A percentile compares a stretch with the other conserved stretches of the same genome.
Evolutionary conservation across 2,888 invertebrate genomes (phyloP).

Genomic region (Phasia obesa): DNA sequence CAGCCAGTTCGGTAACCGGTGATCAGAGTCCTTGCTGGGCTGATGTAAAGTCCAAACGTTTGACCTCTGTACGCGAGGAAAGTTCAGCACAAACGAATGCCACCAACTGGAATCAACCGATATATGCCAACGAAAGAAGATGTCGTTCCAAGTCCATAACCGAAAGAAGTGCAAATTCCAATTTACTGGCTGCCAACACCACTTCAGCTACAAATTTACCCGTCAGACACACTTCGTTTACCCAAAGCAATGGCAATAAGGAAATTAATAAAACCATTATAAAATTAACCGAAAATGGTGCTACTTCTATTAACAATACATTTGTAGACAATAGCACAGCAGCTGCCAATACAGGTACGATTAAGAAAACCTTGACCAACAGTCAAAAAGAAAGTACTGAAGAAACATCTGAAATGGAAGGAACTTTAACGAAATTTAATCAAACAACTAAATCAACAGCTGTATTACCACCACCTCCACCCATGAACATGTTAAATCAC

Average conservation of each 20-base stretch:
- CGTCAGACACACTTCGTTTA: conserved; percentile 44
- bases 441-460: conserved; percentile 25
- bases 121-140: conserved; percentile 63
- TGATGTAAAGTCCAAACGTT: conserved; percentile 84
- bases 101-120: conserved; percentile 59
- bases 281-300: conserved; percentile 87
- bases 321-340: conserved; percentile 74
- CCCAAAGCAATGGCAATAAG: conserved; percentile 61
- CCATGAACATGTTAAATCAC: conserved; percentile 46
- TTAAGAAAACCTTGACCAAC: conserved; percentile 61
- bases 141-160: conserved; percentile 50
- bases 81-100: conserved; percentile 61
- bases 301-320: conserved; percentile 87
- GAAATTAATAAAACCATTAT: conserved; percentile 88
- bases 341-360: conserved; percentile 72
- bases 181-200: conserved; percentile 38
- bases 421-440: conserved; percentile 61
- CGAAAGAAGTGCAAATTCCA: conserved; percentile 53
- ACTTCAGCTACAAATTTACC: conserved; percentile 41
- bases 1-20: conserved; percentile 90
- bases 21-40: conserved; percentile 89
- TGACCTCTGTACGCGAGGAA: conserved; percentile 90
- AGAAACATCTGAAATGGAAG: conserved; percentile 49
- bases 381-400: conserved; percentile 24
- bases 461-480: conserved; percentile 68